Conservation (phyloP, 2,888 invertebrate genomes). For the Nomada ruficornis region DNA sequence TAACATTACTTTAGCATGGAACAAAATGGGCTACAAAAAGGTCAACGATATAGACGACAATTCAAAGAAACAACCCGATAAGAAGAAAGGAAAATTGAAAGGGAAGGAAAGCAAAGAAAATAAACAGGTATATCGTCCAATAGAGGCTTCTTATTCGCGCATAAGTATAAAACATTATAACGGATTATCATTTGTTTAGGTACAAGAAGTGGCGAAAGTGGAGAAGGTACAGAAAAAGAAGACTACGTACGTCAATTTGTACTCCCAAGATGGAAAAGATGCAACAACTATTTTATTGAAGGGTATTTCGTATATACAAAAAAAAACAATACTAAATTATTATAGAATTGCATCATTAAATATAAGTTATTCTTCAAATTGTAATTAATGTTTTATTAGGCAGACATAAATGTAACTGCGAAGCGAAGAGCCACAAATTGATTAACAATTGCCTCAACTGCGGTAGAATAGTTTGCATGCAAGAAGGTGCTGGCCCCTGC, state of each 20-base stretch:
- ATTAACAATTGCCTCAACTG: constrained; percentile 97
- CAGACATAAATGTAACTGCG: constrained; percentile 94
- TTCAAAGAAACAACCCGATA: constrained; percentile 74
- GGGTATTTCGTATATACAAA: constrained; percentile 74
- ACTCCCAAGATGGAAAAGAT: constrained; percentile 89
- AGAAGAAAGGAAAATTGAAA: constrained; percentile 77
- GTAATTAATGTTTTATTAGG: constrained; percentile 45
- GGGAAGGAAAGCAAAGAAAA: constrained; percentile 63
- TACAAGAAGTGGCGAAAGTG: constrained; percentile 68
- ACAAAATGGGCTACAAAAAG: constrained; percentile 76
- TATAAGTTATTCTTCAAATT: neutral
- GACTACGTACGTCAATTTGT: constrained; percentile 91
- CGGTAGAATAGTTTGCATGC: constrained; percentile 96
- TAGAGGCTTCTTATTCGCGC: neutral
- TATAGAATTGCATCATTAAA: neutral
- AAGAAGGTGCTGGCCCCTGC: constrained; percentile 99
- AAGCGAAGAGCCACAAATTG: constrained; percentile 94
- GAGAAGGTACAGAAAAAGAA: constrained; percentile 86
- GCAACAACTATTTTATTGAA: constrained; percentile 85
- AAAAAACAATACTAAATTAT: neutral
- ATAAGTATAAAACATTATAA: neutral
- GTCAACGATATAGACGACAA: constrained; percentile 70
- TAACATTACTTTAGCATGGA: constrained; percentile 54
- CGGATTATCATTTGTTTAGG: constrained; percentile 27
- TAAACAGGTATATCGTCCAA: constrained; percentile 34